A percentile compares a stretch with the other conserved stretches of the same genome.
Evolutionary conservation across 2,888 invertebrate genomes (phyloP).

Genomic region (Pristionchus exspectatus): DNA sequence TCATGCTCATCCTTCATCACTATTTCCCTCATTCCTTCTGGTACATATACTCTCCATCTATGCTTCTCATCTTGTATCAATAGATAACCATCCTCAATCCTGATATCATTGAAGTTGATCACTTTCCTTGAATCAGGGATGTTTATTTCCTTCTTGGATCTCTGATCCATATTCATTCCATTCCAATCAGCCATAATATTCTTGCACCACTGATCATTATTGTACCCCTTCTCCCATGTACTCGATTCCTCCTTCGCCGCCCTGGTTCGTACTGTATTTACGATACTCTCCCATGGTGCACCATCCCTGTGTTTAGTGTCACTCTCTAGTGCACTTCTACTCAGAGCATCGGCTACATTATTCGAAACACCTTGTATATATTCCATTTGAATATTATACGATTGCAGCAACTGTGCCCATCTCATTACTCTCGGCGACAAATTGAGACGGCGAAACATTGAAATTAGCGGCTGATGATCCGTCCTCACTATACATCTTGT

Average conservation of each 20-base stretch:
- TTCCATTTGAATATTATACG: neutral
- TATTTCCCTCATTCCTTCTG: neutral
- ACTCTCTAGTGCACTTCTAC: neutral
- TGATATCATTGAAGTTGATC: neutral
- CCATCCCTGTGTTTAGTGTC: slow-evolving; percentile 53
- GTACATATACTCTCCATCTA: neutral
- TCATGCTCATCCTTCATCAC: neutral
- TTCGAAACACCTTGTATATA: neutral
- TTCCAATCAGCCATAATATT: neutral
- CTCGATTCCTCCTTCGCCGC: neutral
- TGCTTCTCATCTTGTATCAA: neutral
- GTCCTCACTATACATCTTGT: neutral
- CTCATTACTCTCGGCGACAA: neutral
- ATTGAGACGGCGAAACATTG: neutral
- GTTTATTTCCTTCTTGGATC: neutral
- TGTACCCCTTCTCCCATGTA: neutral
- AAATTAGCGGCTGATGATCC: neutral
- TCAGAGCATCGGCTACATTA: neutral
- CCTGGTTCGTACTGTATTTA: neutral
- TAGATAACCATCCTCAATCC: neutral
- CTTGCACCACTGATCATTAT: neutral
- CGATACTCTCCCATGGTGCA: neutral
- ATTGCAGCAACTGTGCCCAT: neutral
- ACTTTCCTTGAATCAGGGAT: neutral
- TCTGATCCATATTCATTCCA: neutral